These are phyloP conservation scores for Diplodus sargus DNA, from an alignment of 2,797 vertebrate genomes.

Conservation along the genomic window DNA sequence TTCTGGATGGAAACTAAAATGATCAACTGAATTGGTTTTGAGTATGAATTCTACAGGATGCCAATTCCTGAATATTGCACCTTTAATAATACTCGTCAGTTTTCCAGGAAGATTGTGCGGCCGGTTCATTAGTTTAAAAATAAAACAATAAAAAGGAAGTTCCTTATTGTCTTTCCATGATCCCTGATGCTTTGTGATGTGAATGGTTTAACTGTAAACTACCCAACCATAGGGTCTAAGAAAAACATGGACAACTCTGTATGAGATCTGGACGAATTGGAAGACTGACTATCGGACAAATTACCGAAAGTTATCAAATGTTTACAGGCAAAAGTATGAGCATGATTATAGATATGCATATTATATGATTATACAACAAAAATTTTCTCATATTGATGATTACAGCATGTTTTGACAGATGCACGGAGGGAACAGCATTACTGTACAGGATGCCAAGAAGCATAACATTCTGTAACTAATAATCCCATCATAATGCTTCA, in stretches of 20 bases:
- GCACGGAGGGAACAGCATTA: background rate
- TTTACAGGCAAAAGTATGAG: background rate
- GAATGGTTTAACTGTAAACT: background rate
- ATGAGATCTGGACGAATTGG: background rate
- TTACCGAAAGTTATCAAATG: background rate
- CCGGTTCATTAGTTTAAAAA: background rate
- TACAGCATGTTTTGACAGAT: background rate
- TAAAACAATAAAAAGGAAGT: background rate
- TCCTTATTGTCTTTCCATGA: background rate
- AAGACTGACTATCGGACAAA: background rate
- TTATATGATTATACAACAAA: background rate
- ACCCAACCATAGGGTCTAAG: background rate
- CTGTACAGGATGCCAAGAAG: background rate
- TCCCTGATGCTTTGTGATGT: background rate
- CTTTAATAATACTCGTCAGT: too few species aligned
- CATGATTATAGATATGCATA: background rate
- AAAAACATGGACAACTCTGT: background rate
- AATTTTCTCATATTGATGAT: background rate
- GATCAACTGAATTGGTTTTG: too few species aligned
- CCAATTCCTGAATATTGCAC: too few species aligned
- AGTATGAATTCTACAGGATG: too few species aligned
- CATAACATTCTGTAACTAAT: conserved; percentile 11
- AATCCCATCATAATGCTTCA: conserved; percentile 25
- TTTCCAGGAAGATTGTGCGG: background rate
- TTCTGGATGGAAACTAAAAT: too few species aligned